Conservation (phyloP, 2,888 invertebrate species). For the Prosopocoilus inquinatus region DNA sequence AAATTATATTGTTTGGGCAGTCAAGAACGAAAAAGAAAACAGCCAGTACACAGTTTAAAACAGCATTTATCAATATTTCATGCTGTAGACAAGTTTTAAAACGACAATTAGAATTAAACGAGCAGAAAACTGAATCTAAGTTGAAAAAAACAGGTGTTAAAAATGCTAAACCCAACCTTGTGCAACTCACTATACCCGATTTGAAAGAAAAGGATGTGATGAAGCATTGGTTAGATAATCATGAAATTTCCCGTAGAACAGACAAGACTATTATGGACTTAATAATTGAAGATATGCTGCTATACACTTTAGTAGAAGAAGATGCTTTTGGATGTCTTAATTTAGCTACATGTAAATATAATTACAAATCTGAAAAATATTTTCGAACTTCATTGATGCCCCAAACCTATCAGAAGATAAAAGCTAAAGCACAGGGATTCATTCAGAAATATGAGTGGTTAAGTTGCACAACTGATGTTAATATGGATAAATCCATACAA, state of each 20-base stretch:
- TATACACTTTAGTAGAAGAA: conserved; percentile 33
- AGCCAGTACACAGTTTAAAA: not conserved
- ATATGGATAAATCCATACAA: conserved; percentile 14
- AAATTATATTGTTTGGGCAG: not conserved
- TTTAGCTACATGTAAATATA: conserved; percentile 4
- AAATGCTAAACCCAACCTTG: no score
- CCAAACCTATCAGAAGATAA: not conserved
- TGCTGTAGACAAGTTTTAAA: not conserved
- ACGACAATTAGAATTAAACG: not conserved
- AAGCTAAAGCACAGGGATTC: not conserved
- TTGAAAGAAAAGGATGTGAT: no score
- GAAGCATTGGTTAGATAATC: conserved; percentile 14
- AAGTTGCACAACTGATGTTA: conserved; percentile 12
- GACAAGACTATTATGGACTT: conserved; percentile 35
- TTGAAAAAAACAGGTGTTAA: no score
- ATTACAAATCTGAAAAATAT: conserved; percentile 2
- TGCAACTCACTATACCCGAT: no score
- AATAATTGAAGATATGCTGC: conserved; percentile 37
- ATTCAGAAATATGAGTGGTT: conserved; percentile 5
- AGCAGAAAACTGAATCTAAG: no score
- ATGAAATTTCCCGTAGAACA: conserved; percentile 26
- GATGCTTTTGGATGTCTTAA: conserved; percentile 21
- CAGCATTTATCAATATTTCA: not conserved
- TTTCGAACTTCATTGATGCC: conserved; percentile 6
- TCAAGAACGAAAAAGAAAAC: no score